Evolutionary conservation across 2,888 invertebrate species (phyloP).

Genomic region (Cantharis flavilabris): DNA sequence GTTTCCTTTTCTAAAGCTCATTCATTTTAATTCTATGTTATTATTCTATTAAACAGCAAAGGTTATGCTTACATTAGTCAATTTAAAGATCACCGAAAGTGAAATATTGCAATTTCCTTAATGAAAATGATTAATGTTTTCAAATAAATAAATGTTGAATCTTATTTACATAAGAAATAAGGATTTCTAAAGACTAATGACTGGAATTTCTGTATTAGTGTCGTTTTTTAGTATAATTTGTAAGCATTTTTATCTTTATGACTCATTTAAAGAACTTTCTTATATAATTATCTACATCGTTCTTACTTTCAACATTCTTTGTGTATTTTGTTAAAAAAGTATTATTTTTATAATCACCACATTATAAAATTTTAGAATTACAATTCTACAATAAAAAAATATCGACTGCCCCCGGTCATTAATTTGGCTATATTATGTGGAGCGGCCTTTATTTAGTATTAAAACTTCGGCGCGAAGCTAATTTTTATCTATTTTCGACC

Average conservation of each 20-base stretch:
- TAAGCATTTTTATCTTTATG: neutral
- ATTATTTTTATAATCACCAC: neutral
- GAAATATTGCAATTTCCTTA: neutral
- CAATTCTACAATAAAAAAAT: neutral
- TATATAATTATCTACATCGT: neutral
- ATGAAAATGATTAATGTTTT: slow-evolving; percentile 1
- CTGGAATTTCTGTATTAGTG: neutral
- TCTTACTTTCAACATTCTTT: neutral
- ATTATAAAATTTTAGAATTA: neutral
- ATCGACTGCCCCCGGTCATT: too few species aligned
- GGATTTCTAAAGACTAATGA: neutral
- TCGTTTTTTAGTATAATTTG: neutral
- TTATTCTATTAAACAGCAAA: neutral
- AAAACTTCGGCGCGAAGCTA: too few species aligned
- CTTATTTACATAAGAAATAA: neutral
- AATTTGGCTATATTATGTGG: too few species aligned
- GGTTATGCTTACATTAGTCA: neutral
- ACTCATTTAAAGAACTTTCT: neutral
- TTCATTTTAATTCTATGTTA: neutral
- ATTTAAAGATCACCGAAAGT: neutral
- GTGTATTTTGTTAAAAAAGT: neutral
- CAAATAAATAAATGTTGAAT: neutral
- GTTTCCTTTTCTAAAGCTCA: neutral
- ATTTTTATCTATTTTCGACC: too few species aligned
- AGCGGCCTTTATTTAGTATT: too few species aligned